These are phyloP conservation scores for Dione juno DNA, from an alignment of 2,888 invertebrate genomes.

Conservation along the genomic window DNA sequence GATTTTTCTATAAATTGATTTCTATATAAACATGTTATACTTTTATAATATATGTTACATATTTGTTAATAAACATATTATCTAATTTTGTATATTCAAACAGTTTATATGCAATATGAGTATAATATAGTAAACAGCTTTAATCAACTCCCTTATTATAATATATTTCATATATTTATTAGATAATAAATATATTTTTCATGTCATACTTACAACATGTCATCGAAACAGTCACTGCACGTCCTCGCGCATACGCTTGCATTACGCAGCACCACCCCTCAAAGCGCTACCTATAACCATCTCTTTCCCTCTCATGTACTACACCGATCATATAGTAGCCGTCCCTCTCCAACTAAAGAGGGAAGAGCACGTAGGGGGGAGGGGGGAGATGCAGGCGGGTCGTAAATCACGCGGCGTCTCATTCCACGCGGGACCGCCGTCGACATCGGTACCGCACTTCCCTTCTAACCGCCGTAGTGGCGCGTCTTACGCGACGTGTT, in stretches of 20 bases:
- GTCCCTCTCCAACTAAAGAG: slow-evolving; percentile 68
- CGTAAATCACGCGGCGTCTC: slow-evolving; percentile 83
- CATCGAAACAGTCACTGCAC: slow-evolving; percentile 80
- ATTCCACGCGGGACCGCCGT: slow-evolving; percentile 83
- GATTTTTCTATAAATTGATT: too few relatives aligned
- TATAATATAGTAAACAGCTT: slow-evolving; percentile 39
- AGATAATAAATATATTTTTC: slow-evolving; percentile 27
- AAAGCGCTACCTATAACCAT: slow-evolving; percentile 66
- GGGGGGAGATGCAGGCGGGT: slow-evolving; percentile 83
- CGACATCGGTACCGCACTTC: slow-evolving; percentile 81
- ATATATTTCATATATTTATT: slow-evolving; percentile 37
- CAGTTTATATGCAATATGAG: too few relatives aligned
- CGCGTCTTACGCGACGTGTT: slow-evolving; percentile 82
- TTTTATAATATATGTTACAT: too few relatives aligned
- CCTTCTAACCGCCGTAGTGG: slow-evolving; percentile 76
- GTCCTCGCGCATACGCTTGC: slow-evolving; percentile 84
- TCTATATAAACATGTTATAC: too few relatives aligned
- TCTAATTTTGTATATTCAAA: too few relatives aligned
- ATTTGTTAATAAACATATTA: too few relatives aligned
- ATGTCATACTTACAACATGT: slow-evolving; percentile 57
- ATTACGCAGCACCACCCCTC: slow-evolving; percentile 82
- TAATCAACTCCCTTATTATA: background rate
- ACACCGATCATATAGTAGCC: slow-evolving; percentile 50
- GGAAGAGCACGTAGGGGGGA: slow-evolving; percentile 46
- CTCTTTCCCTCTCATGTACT: slow-evolving; percentile 59